phyloP scores from a whole-genome alignment of 2,888 invertebrate genomes.

The Leucania comma region DNA sequence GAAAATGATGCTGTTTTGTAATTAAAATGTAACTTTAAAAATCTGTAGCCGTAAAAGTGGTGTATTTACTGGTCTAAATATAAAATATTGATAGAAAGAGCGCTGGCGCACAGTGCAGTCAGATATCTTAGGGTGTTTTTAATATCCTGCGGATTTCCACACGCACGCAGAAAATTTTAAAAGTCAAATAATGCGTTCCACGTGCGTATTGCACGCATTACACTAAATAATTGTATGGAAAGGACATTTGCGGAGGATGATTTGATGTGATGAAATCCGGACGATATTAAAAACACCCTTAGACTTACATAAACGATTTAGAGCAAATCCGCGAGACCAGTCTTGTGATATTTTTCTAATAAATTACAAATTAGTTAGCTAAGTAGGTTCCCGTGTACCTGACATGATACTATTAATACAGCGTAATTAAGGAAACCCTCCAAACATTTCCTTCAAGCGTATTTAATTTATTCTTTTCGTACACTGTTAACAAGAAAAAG shows the following conservation, averaged over 20 bases:
- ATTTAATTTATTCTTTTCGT: slow-evolving; percentile 21
- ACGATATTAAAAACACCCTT: no score
- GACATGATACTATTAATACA: background rate
- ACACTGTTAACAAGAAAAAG: slow-evolving; percentile 20
- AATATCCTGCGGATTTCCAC: no score
- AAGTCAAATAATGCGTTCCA: no score
- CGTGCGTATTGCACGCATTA: no score
- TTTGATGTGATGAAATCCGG: no score
- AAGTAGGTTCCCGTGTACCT: background rate
- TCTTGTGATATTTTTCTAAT: background rate
- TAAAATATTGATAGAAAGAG: no score
- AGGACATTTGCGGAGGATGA: no score
- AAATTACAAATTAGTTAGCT: background rate
- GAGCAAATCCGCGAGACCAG: background rate
- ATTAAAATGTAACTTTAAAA: background rate
- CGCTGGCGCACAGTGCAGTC: no score
- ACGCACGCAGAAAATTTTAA: no score
- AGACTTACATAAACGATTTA: background rate
- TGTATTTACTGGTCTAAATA: no score
- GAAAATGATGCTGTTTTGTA: background rate
- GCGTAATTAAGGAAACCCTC: slow-evolving; percentile 10
- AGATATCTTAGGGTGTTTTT: no score
- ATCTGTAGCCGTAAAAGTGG: background rate
- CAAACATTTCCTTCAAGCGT: background rate
- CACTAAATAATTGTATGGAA: no score